Conservation (phyloP, 2,888 invertebrate species). For the Scaptomyza cyrtandrae region DNA sequence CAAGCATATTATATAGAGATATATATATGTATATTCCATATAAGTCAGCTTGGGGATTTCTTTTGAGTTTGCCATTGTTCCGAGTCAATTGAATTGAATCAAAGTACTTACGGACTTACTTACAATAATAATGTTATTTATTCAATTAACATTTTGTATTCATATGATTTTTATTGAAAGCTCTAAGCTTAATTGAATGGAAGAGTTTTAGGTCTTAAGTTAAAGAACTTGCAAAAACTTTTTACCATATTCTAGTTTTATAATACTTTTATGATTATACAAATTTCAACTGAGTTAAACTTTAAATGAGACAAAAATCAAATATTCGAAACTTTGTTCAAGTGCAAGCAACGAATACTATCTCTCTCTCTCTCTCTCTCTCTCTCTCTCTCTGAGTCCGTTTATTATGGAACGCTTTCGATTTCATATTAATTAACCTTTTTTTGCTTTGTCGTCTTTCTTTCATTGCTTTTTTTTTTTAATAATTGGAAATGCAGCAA, state of each 20-base stretch:
- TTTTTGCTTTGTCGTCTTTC: conserved; percentile 9
- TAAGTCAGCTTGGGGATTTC: background rate
- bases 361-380: background rate
- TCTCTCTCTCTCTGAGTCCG: background rate
- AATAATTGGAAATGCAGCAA: conserved; percentile 6
- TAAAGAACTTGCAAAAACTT: too few species aligned
- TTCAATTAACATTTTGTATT: background rate
- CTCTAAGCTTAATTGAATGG: too few species aligned
- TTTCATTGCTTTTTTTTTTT: too few species aligned
- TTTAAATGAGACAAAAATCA: too few species aligned
- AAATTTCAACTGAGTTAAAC: too few species aligned
- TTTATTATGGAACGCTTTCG: conserved; percentile 22
- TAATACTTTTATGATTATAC: too few species aligned
- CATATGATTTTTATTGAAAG: too few species aligned
- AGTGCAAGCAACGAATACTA: too few species aligned
- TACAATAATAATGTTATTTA: background rate
- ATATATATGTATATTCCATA: background rate
- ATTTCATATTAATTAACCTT: conserved; percentile 44
- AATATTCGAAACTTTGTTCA: too few species aligned
- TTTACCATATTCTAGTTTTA: too few species aligned
- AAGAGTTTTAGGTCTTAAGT: too few species aligned
- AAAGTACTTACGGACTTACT: background rate
- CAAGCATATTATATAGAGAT: conserved; percentile 18
- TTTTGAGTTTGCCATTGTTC: background rate
- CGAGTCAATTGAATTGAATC: background rate